These are phyloP conservation scores for Netelia melanura DNA, from an alignment of 2,888 invertebrate species.

Conservation along the genomic window DNA sequence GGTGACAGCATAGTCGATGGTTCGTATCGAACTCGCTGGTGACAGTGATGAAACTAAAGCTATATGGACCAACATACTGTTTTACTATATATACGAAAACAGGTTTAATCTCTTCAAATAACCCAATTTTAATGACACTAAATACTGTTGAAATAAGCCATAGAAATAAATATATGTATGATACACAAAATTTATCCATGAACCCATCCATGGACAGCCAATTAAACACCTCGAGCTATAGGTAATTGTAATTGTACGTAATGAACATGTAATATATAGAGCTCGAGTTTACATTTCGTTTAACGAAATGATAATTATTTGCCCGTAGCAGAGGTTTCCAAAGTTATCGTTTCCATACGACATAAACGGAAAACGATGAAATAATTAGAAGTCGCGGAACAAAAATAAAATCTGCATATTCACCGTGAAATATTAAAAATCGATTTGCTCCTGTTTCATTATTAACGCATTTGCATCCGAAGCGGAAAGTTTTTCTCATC, in stretches of 20 bases:
- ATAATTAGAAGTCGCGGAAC: neutral
- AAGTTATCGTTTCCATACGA: neutral
- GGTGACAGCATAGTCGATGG: too few relatives aligned
- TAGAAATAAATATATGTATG: neutral
- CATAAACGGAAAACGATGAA: too few relatives aligned
- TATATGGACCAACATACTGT: too few relatives aligned
- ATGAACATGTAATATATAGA: constrained; percentile 10
- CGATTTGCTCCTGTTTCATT: too few relatives aligned
- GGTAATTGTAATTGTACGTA: constrained; percentile 14
- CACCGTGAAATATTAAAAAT: neutral
- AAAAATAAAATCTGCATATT: neutral
- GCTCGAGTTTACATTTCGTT: constrained; percentile 41
- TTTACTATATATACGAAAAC: too few relatives aligned
- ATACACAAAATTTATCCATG: constrained; percentile 24
- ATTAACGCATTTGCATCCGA: too few relatives aligned
- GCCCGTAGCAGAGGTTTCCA: neutral
- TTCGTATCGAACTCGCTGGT: too few relatives aligned
- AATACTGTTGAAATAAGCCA: too few relatives aligned
- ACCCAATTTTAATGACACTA: too few relatives aligned
- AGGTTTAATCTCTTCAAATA: too few relatives aligned
- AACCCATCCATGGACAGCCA: constrained; percentile 5
- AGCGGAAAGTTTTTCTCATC: too few relatives aligned
- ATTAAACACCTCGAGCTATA: constrained; percentile 29
- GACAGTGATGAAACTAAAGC: too few relatives aligned
- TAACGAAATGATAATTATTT: constrained; percentile 32